Evolutionary conservation across 2,797 vertebrate genomes (phyloP), one percentile per base, ranked within the genome.

Genomic region (Ceryle rudis): DNA sequence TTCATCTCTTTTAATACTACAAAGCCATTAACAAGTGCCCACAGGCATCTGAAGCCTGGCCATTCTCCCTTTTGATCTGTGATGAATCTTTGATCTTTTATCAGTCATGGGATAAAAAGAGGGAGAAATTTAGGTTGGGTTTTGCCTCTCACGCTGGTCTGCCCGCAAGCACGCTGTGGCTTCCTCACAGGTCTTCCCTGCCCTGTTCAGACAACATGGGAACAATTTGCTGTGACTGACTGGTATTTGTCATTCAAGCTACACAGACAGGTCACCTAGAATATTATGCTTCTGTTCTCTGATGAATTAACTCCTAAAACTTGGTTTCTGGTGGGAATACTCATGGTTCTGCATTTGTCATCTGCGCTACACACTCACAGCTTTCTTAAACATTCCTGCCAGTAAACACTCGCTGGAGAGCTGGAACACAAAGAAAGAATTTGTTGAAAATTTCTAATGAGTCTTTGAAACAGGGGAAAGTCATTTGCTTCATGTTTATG

Each of bases 371-470:
- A 91, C 44, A 54, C 71, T 92, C 90, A 78, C 41, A 62, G 93
- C 71, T 93, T 94, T 70, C 81, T 88, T 82, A 86, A 89, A 82
- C 52, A 67, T 93, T 87, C 41, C 65, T 92, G 78, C 67, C 78
- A 92, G 86, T 74, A 96, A 96, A 94, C 92, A 96, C 60, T 89
- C 67, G 70, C 31, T 96, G 42, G 72, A 96, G 75, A 94, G 84
- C 84, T 95, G 94, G 95, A 96, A 95, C 72, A 58, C 65, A 92
- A 96, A 92, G 70, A 89, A 96, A 93, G 91, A 92, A 87, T 93
- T 96, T 83, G 74, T 13, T 78, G 67, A 89, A 93, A 71, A 64
- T 82, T 89, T 90, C 85, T 89, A 91, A 92, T 54, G 44, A 93
- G 69, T 52, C 92, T 97, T 93, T 93, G 81, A 94, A 90, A 57